Evolutionary conservation across 37 sponge, comb jelly and placozoan species (phyloP).

Genomic region (Trichoplax adhaerens): DNA sequence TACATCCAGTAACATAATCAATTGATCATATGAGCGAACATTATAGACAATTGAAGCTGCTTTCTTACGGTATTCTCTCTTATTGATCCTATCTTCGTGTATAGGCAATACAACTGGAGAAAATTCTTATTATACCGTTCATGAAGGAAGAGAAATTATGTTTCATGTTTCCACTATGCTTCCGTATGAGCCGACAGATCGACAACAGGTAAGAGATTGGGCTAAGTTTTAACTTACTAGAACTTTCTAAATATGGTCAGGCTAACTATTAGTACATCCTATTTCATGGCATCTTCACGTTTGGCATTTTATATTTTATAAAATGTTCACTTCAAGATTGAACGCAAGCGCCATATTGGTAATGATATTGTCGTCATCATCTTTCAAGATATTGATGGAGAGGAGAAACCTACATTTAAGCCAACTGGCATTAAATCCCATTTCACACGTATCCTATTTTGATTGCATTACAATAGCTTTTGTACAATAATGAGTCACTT

Average conservation of each 20-base stretch:
- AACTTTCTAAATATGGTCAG: no score
- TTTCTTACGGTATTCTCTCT: neutral
- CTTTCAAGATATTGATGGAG: constrained; percentile 39
- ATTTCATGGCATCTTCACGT: no score
- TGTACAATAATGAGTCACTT: no score
- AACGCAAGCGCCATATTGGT: constrained; percentile 71
- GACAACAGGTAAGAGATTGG: constrained; percentile 42
- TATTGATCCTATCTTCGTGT: no score
- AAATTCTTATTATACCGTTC: constrained; percentile 49
- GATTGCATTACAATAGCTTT: constrained; percentile 14
- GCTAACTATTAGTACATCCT: no score
- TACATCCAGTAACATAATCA: no score
- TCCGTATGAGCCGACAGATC: constrained; percentile 32
- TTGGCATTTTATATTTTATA: no score
- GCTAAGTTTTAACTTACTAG: no score
- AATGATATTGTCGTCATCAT: constrained; percentile 71
- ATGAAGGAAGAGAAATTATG: constrained; percentile 76
- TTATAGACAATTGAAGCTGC: neutral
- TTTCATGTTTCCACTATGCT: constrained; percentile 76
- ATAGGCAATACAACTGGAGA: constrained; percentile 53
- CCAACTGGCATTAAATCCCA: constrained; percentile 42
- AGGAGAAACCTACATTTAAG: constrained; percentile 26
- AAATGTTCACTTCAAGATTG: constrained; percentile 21
- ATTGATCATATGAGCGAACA: no score
- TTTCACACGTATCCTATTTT: constrained; percentile 56